These are phyloP conservation scores for Colossoma macropomum DNA, from an alignment of 2,113 vertebrate genomes.

Conservation along the genomic window DNA sequence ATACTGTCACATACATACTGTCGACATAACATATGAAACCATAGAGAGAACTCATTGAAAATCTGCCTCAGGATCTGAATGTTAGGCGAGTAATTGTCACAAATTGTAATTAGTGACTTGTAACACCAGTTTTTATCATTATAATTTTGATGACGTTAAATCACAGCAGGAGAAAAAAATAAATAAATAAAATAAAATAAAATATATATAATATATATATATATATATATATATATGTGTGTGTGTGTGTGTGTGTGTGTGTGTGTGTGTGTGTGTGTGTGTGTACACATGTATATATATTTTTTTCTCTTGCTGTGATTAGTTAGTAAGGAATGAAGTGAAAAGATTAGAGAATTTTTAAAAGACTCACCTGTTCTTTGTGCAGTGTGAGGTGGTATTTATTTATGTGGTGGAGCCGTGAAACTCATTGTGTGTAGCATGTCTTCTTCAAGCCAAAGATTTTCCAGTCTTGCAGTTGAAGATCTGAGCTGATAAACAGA, in stretches of 20 bases:
- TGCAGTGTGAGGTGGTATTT: conserved; percentile 17
- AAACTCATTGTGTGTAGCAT: conserved; percentile 26
- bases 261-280: too few species aligned
- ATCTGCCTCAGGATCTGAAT: neutral
- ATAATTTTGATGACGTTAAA: neutral
- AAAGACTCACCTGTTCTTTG: conserved; percentile 18
- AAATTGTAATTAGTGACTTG: neutral
- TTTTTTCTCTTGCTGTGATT: neutral
- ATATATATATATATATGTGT: too few species aligned
- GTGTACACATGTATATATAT: neutral
- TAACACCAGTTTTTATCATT: neutral
- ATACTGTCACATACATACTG: conserved; percentile 23
- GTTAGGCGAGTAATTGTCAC: neutral
- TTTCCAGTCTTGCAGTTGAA: conserved; percentile 20
- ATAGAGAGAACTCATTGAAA: neutral
- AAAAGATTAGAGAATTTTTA: neutral
- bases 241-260: too few species aligned
- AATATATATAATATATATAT: too few species aligned
- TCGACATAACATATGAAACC: neutral
- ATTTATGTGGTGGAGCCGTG: conserved; percentile 34
- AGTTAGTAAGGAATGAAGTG: neutral
- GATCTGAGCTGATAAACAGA: neutral
- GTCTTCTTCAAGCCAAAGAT: conserved; percentile 35
- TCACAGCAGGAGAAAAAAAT: too few species aligned
- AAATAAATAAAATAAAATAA: too few species aligned